Evolutionary conservation across 2,888 invertebrate genomes (phyloP), one percentile per base, ranked within the genome.

Genomic region (Tiphia femorata): DNA sequence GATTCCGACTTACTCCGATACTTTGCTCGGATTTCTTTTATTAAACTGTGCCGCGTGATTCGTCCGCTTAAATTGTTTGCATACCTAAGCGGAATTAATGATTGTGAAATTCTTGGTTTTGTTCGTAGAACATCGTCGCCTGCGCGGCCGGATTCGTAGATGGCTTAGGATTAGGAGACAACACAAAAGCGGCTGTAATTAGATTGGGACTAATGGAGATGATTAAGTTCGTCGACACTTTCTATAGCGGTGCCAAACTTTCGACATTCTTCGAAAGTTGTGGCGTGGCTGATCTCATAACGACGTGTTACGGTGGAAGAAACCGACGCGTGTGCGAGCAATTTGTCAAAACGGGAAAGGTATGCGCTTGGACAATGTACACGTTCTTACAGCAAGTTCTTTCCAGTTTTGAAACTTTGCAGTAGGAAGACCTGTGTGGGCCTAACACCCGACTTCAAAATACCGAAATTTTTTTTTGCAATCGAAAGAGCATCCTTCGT

Each of bases 131-230:
- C 74, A 86, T 91, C 50, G 90, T 91, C 5, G 91, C 89, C 1
- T 88, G 89, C 53, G 91, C 87, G 3, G 90, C 90, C 40, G 91
- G 91, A 33, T 89, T 91, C 66, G 86, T 87, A 2, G 90, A 91
- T 77, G 91, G 91, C 12, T 80, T 91, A 20, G 86, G 85, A 2
- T 85, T 85, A 49, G 90, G 90, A 1, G 90, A 90, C 77, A 91
- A 91, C 76, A 90, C 90, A 2, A 91, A 91, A 79, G 90, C 90
- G 16, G 91, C 91, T 10, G 86, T 91, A 1, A 90, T 91, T 62
- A 84, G 91, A 57, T 79, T 91, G 30, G 91, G 91, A 1, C 80
- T 91, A 7, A 89, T 90, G 88, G 91, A 91, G 75, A 90, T 89
- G 87, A 84, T 90, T 23, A 85, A 87, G 65, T 91, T 89, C 77